Conservation (phyloP, 2,888 invertebrate species). For the Reticulitermes lucifugus region DNA sequence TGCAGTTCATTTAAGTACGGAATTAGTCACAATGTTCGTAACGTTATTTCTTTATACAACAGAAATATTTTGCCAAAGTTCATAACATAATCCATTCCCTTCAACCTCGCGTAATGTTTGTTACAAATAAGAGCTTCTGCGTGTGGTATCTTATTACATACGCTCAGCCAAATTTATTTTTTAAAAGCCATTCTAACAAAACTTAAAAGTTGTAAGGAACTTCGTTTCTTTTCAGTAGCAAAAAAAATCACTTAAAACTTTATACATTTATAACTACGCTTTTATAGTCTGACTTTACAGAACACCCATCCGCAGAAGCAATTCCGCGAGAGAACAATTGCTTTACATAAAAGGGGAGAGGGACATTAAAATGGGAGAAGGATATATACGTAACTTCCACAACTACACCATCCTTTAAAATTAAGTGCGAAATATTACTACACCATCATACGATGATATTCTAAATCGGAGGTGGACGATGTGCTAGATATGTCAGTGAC, state of each 20-base stretch:
- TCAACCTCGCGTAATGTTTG: not conserved
- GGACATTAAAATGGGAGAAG: not conserved
- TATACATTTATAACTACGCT: constrained; percentile 50
- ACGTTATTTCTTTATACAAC: not conserved
- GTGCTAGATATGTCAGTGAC: not conserved
- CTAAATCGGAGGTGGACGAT: not conserved
- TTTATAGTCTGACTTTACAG: constrained; percentile 44
- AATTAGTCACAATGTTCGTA: not conserved
- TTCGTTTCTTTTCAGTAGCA: constrained; percentile 32
- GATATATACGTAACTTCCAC: constrained; percentile 9
- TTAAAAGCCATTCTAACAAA: constrained; percentile 42
- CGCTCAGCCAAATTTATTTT: constrained; percentile 24
- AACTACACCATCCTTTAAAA: not conserved
- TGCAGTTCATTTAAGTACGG: not conserved
- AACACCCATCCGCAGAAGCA: constrained; percentile 43
- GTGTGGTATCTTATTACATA: constrained; percentile 38
- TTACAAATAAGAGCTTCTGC: constrained; percentile 11
- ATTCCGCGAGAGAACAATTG: constrained; percentile 44
- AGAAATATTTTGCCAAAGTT: not conserved
- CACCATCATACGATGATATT: not conserved
- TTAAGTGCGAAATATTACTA: not conserved
- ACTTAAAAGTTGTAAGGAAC: constrained; percentile 43
- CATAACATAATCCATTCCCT: not conserved
- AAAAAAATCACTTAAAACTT: constrained; percentile 50
- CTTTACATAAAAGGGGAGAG: constrained; percentile 26